Percentiles rank a stretch among this genome's conserved stretches.
Evolutionary conservation across 2,113 vertebrate genomes (phyloP).

Genomic region (Poeciliopsis prolifica): DNA sequence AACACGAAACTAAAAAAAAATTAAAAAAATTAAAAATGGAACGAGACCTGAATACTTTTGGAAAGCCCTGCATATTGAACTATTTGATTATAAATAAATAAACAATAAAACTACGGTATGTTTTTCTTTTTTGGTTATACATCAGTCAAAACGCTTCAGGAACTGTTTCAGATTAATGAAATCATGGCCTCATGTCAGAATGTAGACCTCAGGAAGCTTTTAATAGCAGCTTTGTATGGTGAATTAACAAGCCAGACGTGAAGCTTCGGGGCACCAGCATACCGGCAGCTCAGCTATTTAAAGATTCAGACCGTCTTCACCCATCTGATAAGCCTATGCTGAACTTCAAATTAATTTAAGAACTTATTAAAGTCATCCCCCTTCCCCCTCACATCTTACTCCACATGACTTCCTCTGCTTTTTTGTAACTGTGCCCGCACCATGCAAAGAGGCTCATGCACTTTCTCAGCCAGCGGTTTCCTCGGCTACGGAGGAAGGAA

Average conservation of each 20-base stretch:
- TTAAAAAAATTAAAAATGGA: no score
- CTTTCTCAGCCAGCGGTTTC: neutral
- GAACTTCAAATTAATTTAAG: conserved; percentile 2
- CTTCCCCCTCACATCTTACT: neutral
- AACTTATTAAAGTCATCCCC: neutral
- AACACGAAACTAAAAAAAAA: no score
- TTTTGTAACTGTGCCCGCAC: neutral
- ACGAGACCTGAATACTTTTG: no score
- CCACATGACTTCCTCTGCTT: neutral
- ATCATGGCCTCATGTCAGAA: conserved; percentile 5
- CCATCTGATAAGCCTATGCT: neutral
- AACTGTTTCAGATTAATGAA: conserved; percentile 25
- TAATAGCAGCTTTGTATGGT: conserved; percentile 19
- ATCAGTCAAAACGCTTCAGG: conserved; percentile 22
- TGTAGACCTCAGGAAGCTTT: conserved; percentile 11
- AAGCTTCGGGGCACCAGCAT: conserved; percentile 10
- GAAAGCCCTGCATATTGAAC: no score
- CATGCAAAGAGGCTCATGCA: conserved; percentile 3
- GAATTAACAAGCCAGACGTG: conserved; percentile 22
- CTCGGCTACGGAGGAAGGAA: neutral
- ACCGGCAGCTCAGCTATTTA: conserved; percentile 28
- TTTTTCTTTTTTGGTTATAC: neutral
- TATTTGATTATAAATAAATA: no score
- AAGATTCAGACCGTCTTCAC: neutral
- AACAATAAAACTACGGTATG: no score